These are phyloP conservation scores for Aplochiton taeniatus DNA, from an alignment of 2,797 vertebrate species.

Conservation along the genomic window DNA sequence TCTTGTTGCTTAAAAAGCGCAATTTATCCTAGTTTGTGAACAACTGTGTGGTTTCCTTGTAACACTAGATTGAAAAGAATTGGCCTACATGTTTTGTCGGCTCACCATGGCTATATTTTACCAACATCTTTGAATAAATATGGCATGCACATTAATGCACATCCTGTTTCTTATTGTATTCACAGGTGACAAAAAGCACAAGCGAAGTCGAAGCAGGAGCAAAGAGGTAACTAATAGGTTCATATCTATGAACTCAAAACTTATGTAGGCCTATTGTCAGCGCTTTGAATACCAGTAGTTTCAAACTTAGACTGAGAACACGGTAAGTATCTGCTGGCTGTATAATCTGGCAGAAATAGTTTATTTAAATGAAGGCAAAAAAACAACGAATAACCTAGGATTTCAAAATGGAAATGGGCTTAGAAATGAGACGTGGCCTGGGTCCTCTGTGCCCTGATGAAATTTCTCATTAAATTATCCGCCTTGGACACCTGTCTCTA, in stretches of 20 bases:
- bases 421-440: conserved; percentile 44
- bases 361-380: conserved; percentile 27
- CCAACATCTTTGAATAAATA: not conserved
- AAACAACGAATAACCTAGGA: conserved; percentile 60
- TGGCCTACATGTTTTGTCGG: not conserved
- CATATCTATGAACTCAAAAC: conserved; percentile 66
- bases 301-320: conserved; percentile 58
- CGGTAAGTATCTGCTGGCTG: conserved; percentile 89
- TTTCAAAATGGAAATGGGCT: conserved; percentile 75
- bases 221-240: conserved; percentile 98
- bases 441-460: conserved; percentile 46
- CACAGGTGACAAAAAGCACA: conserved; percentile 90
- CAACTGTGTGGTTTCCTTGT: not conserved
- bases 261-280: conserved; percentile 48
- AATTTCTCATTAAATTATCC: conserved; percentile 56
- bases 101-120: not conserved
- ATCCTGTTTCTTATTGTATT: conserved; percentile 21
- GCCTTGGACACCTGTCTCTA: conserved; percentile 66
- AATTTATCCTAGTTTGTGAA: not conserved
- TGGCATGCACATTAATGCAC: not conserved
- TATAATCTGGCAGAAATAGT: conserved; percentile 9
- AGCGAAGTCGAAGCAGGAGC: conserved; percentile 95
- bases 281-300: conserved; percentile 42
- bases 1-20: not conserved
- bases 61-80: not conserved